Conservation (phyloP, 2,797 vertebrate genomes). For the Sebastes diploproa region DNA sequence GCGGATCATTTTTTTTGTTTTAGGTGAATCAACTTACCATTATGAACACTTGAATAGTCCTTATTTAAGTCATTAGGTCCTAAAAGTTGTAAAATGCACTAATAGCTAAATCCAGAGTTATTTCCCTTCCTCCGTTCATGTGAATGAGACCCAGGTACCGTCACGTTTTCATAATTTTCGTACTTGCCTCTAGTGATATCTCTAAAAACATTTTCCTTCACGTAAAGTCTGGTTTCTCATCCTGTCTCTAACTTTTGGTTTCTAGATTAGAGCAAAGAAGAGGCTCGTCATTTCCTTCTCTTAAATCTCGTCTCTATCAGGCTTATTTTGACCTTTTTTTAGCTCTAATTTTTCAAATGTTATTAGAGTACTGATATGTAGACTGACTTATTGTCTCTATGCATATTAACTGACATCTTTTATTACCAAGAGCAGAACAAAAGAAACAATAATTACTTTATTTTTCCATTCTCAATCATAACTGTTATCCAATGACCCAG, state of each 20-base stretch:
- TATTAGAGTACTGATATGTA: neutral
- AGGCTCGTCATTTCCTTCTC: neutral
- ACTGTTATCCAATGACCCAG: neutral
- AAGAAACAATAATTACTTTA: neutral
- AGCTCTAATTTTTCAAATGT: neutral
- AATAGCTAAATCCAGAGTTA: too few relatives aligned
- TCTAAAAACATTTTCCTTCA: neutral
- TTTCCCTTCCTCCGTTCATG: too few relatives aligned
- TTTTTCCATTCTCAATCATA: neutral
- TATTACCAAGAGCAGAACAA: neutral
- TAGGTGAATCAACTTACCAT: too few relatives aligned
- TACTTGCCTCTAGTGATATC: neutral
- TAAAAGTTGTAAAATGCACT: too few relatives aligned
- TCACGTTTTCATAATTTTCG: neutral
- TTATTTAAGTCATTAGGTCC: too few relatives aligned
- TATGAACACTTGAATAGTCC: too few relatives aligned
- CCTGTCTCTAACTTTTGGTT: neutral
- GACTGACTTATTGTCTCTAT: neutral
- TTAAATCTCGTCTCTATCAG: neutral
- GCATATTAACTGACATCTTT: neutral
- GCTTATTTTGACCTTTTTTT: neutral
- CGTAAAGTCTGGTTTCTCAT: neutral
- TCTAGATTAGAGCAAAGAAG: neutral
- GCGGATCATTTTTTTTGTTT: too few relatives aligned
- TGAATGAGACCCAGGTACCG: too few relatives aligned